Conservation (phyloP, 2,888 invertebrate genomes). For the Idaea straminata region DNA sequence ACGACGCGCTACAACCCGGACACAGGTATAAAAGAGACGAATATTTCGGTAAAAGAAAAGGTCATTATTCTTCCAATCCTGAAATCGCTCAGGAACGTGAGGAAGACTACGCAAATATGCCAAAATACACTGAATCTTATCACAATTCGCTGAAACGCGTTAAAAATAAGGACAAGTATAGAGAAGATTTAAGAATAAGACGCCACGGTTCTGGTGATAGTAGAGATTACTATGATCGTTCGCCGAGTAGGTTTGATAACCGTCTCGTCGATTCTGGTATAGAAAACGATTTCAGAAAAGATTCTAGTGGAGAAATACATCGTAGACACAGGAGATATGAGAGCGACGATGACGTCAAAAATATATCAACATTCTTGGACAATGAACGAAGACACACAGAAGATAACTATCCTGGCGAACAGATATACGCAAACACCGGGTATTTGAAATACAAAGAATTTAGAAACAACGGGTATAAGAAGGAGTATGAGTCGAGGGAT, state of each 20-base stretch:
- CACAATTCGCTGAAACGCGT: conserved; percentile 83
- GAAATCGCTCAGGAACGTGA: conserved; percentile 79
- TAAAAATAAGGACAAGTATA: conserved; percentile 73
- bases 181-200: conserved; percentile 59
- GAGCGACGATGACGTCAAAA: conserved; percentile 85
- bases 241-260: conserved; percentile 75
- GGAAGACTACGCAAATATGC: conserved; percentile 71
- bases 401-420: conserved; percentile 76
- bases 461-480: conserved; percentile 60
- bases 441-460: conserved; percentile 63
- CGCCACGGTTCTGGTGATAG: conserved; percentile 76
- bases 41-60: conserved; percentile 69
- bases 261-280: conserved; percentile 89
- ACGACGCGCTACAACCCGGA: conserved; percentile 65
- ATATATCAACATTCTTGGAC: conserved; percentile 84
- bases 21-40: conserved; percentile 74
- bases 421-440: conserved; percentile 69
- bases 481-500: conserved; percentile 64
- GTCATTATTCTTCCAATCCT: conserved; percentile 82
- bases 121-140: conserved; percentile 69
- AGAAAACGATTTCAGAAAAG: conserved; percentile 88
- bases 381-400: conserved; percentile 88
- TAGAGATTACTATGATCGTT: conserved; percentile 68
- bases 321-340: conserved; percentile 69
- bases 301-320: conserved; percentile 81